Evolutionary conservation across 1,140 invertebrate species (phyloP).

Genomic region (Eumaeus atala): DNA sequence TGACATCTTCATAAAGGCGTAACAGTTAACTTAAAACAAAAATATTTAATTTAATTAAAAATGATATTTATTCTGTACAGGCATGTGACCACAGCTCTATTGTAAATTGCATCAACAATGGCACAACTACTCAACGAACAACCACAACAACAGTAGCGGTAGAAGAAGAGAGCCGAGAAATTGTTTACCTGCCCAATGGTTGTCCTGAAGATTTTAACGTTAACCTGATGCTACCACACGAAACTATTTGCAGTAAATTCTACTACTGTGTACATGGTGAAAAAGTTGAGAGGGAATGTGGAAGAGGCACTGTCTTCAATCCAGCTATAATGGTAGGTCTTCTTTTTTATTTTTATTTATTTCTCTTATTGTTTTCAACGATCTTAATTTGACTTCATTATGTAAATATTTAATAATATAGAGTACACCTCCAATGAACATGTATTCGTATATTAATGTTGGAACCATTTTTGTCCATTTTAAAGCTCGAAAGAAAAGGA

Average conservation of each 20-base stretch:
- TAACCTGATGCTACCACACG: constrained; percentile 32
- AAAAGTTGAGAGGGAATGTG: constrained; percentile 27
- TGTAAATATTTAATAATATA: no score
- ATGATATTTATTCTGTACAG: background rate
- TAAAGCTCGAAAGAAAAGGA: no score
- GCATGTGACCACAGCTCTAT: background rate
- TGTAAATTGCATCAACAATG: constrained; percentile 10
- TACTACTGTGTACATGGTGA: constrained; percentile 37
- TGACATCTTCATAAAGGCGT: no score
- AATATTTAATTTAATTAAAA: no score
- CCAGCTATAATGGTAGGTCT: constrained; percentile 20
- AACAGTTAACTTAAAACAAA: no score
- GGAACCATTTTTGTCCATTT: no score
- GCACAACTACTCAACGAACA: constrained; percentile 10
- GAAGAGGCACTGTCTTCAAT: constrained; percentile 24
- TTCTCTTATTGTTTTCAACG: no score
- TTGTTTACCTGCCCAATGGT: constrained; percentile 12
- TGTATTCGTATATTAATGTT: no score
- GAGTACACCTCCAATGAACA: no score
- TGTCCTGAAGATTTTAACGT: constrained; percentile 32
- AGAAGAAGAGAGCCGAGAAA: background rate
- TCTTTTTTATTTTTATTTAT: constrained; percentile 1
- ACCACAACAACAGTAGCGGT: background rate
- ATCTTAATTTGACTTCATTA: no score
- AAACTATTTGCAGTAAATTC: constrained; percentile 31